Base-by-base conservation (phyloP, 2,797 vertebrate species). In the Tenualosa ilisha region DNA sequence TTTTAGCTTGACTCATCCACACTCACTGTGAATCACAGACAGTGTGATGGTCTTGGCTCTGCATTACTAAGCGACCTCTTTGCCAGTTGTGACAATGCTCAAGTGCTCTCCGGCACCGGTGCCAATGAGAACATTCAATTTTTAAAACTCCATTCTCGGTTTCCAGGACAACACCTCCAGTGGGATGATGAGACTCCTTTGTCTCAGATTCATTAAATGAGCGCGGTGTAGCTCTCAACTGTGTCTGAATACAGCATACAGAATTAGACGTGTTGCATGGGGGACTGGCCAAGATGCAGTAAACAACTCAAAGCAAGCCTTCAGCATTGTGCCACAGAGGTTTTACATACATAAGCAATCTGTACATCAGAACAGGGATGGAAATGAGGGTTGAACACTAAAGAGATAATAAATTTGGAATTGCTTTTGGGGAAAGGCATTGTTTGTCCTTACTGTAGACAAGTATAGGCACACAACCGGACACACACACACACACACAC, bases 81-180 rank as follows among this genome's bases (percentile, higher is more conserved):
- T 85, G 22, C 9, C n/a, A 84, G 46, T 86, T 84, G 88, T 22
- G 50, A 82, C 82, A 85, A 54, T 40, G 81, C 56, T 81, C 59
- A n/a, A 63, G 43, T 88, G 61, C 87, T 83, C 43, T 85, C 56
- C 59, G n/a, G 1, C 37, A 17, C 85, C 53, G 5, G 56, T 84
- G 51, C 61, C 79, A 84, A 84, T 6, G 63, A 84, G 82, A 86
- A 86, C 40, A 85, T 43, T 85, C 31, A 63, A 84, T 88, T 86
- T 85, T 88, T 84, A 54, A 85, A 88, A 51, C 82, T 17, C 46
- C 84, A 75, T 87, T 84, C 53, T 81, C 17, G 61, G 88, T 85
- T 85, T 88, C 87, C 84, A 89, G 54, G 84, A 88, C 87, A 86
- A 86, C 88, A 84, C 86, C 65, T 63, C 75, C 85, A 81, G 83